Evolutionary conservation across 2,888 invertebrate genomes (phyloP), one percentile per base, ranked within the genome.

Genomic region (Ophion ellenae): DNA sequence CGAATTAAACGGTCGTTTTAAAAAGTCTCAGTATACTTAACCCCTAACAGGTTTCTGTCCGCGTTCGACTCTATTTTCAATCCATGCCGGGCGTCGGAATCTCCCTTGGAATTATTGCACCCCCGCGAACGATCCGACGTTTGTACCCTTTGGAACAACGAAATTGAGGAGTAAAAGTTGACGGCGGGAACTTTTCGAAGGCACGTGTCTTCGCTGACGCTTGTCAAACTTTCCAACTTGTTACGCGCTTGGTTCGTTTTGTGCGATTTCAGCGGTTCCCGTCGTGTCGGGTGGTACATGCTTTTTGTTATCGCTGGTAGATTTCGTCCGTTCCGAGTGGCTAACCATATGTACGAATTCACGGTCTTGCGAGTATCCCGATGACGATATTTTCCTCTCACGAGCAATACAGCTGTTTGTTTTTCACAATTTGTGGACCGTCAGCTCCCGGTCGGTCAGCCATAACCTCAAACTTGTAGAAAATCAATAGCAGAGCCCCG

Each of bases 401-500:
- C 40, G 40, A 40, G 40, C 53, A 3, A 53, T 17, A 17, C 5
- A 14, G 14, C 53, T 53, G 53, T 53, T 53, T 53, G 4, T 14
- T 32, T 1, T 63, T 40, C n/a, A 45, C 24, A 63, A 28, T 74
- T 40, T 1, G 14, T 45, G 24, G 53, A 76, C 82, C 24, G 10
- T 11, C 7, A 24, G 76, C 64, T 64, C 47, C 73, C 75, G 81
- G 79, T 79, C 71, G 88, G 88, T 90, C 90, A 90, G n/a, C 24
- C 92, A 92, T 93, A 93, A 93, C 93, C 93, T 93, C 90, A 92
- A 91, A 91, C 88, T 89, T 78, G 9, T 2, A 74, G 75, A 89
- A 88, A 88, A 89, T 89, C 88, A 89, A 89, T 88, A 88, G 67
- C 17, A 45, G 20, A 80, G 47, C 36, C 71, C 20, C 28, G 40